Evolutionary conservation across 1,140 invertebrate species (phyloP).

Genomic region (Antheraea mylitta): DNA sequence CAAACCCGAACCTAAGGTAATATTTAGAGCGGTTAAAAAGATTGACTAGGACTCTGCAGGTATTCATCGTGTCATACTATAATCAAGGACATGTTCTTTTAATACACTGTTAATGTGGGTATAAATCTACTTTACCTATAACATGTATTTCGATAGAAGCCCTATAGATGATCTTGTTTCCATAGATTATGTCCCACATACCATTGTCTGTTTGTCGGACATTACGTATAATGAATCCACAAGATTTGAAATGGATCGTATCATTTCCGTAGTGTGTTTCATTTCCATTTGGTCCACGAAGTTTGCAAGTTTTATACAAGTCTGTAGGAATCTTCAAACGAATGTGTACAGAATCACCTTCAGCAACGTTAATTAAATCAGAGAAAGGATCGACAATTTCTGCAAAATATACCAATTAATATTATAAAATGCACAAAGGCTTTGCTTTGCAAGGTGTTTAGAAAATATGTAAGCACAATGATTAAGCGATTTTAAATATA

Average conservation of each 20-base stretch:
- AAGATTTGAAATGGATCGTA: constrained; percentile 22
- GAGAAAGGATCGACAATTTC: constrained; percentile 40
- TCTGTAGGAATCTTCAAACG: constrained; percentile 38
- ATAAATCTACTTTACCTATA: constrained; percentile 38
- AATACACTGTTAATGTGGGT: not conserved
- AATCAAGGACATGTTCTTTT: too few relatives aligned
- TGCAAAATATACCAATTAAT: constrained; percentile 16
- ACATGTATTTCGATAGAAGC: constrained; percentile 42
- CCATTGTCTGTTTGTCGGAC: constrained; percentile 36
- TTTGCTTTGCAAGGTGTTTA: too few relatives aligned
- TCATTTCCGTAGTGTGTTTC: constrained; percentile 21
- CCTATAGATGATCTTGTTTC: constrained; percentile 39
- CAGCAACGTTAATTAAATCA: constrained; percentile 34
- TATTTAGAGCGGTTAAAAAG: too few relatives aligned
- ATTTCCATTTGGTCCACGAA: constrained; percentile 38
- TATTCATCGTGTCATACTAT: too few relatives aligned
- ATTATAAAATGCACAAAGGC: too few relatives aligned
- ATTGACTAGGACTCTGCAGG: too few relatives aligned
- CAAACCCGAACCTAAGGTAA: too few relatives aligned
- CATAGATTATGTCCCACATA: constrained; percentile 50
- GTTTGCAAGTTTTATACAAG: constrained; percentile 39
- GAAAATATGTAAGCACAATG: too few relatives aligned
- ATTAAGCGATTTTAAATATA: too few relatives aligned
- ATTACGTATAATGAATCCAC: constrained; percentile 43
- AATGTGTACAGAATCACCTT: constrained; percentile 50